Evolutionary conservation across 1,140 invertebrate genomes (phyloP).

Genomic region (Lithobius niger): DNA sequence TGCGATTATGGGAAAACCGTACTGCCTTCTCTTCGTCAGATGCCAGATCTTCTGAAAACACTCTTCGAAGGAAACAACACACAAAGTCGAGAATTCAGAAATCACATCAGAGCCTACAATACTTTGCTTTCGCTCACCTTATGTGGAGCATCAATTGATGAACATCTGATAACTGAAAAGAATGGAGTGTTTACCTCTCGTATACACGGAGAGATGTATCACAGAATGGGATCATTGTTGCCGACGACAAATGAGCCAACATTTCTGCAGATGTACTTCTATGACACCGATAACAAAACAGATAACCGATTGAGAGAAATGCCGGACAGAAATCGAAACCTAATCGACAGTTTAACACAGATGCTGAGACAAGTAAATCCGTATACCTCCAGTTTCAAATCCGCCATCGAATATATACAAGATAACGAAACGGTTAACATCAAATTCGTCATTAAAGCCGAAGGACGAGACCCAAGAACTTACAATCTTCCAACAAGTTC

Average conservation of each 20-base stretch:
- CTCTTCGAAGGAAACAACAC: background rate
- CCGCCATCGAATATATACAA: background rate
- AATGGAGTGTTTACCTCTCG: background rate
- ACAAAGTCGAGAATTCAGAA: background rate
- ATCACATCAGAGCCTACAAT: background rate
- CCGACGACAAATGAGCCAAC: background rate
- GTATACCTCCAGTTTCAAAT: background rate
- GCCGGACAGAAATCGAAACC: background rate
- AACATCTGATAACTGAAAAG: background rate
- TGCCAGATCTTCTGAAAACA: background rate
- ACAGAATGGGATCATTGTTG: background rate
- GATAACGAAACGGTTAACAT: background rate
- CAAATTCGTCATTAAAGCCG: background rate
- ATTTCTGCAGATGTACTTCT: background rate
- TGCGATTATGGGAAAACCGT: background rate
- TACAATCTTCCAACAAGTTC: background rate
- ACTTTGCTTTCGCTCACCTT: background rate
- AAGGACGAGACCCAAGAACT: background rate
- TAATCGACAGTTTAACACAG: background rate
- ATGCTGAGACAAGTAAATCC: background rate
- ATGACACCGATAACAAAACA: background rate
- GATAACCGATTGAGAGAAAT: background rate
- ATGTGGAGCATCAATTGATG: background rate
- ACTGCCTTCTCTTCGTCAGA: background rate
- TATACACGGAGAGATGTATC: background rate